Base-by-base conservation (phyloP, 2,888 invertebrate genomes). In the Disparrhopalites patrizii region DNA sequence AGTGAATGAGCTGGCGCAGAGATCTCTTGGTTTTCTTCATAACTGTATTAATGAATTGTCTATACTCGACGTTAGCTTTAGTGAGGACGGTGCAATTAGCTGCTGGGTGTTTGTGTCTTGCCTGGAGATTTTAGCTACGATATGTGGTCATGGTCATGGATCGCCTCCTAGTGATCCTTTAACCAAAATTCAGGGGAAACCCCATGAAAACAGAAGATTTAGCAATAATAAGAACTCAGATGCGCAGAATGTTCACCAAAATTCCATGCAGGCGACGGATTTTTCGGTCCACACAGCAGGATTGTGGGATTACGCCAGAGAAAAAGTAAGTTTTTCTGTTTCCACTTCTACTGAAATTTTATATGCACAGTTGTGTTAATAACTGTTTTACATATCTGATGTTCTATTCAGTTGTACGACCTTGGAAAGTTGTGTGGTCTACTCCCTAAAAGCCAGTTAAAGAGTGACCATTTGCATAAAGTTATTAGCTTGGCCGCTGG, bases 81-180 rank as follows among this genome's bases (percentile, higher is more conserved):
- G 87, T 62, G 89, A 90, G 30, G 86, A 86, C 23, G 96, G 96
- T 38, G 91, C 94, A 0, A 82, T 91, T 1, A 87, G 90, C 33
- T 94, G 93, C 78, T 97, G 96, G 96, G 87, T 93, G 66, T 93
- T 94, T 77, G 84, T 96, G 0, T 93, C 93, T 67, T 90, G 91
- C 68, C 83, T 93, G 67, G 95, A 96, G 80, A 91, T 93, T 1
- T 80, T 96, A 62, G 86, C 90, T 57, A 87, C 89, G 3, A 73
- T 73, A 43, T 72, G 74, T 67, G 74, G 73, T 0, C 69, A 73
- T 63, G 70, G 72, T 10, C 70, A 71, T 23, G 63, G 64, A 1
- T 60, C 68, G n/a, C 63, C 61, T 1, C 51, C 40, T 7, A 5
- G 4, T 25, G 30, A 31, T 47, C 20, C 38, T 5, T 27, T 43